Percentiles rank a stretch among this genome's conserved stretches.
Evolutionary conservation across 1,140 invertebrate species (phyloP).

Genomic region (Tribolium madens): DNA sequence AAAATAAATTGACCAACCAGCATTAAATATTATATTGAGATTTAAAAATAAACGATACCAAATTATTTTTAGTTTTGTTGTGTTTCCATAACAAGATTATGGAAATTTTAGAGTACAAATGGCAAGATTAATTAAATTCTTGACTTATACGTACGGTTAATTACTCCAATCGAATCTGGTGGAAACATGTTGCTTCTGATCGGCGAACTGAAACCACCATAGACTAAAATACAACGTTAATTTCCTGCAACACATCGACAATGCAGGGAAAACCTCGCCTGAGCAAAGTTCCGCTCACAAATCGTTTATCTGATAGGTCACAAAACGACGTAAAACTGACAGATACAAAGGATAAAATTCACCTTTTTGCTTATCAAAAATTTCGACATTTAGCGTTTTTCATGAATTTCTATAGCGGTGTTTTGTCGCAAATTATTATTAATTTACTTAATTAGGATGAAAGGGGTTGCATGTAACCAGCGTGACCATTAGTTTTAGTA

Average conservation of each 20-base stretch:
- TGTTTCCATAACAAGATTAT: too few species aligned
- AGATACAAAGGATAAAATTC: slow-evolving; percentile 30
- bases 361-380: background rate
- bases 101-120: background rate
- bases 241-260: slow-evolving; percentile 32
- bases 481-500: slow-evolving; percentile 13
- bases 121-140: slow-evolving; percentile 4
- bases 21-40: too few species aligned
- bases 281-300: slow-evolving; percentile 26
- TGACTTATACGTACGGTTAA: slow-evolving; percentile 2
- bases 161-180: slow-evolving; percentile 15
- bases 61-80: too few species aligned
- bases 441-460: slow-evolving; percentile 37
- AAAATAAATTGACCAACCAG: too few species aligned
- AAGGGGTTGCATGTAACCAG: slow-evolving; percentile 9
- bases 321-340: slow-evolving; percentile 35
- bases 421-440: slow-evolving; percentile 6
- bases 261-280: slow-evolving; percentile 13
- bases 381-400: background rate
- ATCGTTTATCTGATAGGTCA: slow-evolving; percentile 37
- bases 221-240: slow-evolving; percentile 31
- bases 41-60: too few species aligned
- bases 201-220: background rate
- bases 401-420: background rate
- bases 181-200: background rate